These are phyloP conservation scores for Eulemur albifrons DNA, from an alignment of 2,797 vertebrate genomes.

Conservation along the genomic window DNA sequence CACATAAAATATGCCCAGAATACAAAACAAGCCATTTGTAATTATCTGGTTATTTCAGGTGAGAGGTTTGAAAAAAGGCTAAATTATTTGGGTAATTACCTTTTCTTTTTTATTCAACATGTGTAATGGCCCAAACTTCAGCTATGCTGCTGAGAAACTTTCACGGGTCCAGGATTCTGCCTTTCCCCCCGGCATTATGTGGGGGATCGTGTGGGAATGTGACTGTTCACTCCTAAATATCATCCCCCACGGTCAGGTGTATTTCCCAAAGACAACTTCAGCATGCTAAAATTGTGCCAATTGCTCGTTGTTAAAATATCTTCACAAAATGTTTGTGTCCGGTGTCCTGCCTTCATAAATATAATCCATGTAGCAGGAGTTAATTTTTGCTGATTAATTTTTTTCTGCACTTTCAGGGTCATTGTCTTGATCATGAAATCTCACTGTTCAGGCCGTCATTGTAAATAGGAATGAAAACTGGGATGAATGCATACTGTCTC, in stretches of 20 bases:
- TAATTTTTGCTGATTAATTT: constrained; percentile 27
- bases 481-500: neutral
- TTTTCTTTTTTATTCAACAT: constrained; percentile 37
- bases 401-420: neutral
- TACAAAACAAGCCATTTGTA: constrained; percentile 55
- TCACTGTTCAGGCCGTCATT: neutral
- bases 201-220: neutral
- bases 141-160: neutral
- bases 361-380: neutral
- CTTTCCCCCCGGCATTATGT: neutral
- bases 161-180: neutral
- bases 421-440: neutral
- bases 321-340: neutral
- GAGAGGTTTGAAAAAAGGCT: constrained; percentile 55
- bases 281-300: neutral
- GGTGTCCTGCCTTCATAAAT: neutral
- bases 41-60: constrained; percentile 64
- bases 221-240: neutral
- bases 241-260: neutral
- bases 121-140: neutral
- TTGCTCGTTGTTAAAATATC: neutral
- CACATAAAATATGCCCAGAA: neutral
- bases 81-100: constrained; percentile 51
- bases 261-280: neutral
- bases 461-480: neutral